Evolutionary conservation across 2,888 invertebrate genomes (phyloP), one percentile per base, ranked within the genome.

Genomic region (Octonoba sinensis): DNA sequence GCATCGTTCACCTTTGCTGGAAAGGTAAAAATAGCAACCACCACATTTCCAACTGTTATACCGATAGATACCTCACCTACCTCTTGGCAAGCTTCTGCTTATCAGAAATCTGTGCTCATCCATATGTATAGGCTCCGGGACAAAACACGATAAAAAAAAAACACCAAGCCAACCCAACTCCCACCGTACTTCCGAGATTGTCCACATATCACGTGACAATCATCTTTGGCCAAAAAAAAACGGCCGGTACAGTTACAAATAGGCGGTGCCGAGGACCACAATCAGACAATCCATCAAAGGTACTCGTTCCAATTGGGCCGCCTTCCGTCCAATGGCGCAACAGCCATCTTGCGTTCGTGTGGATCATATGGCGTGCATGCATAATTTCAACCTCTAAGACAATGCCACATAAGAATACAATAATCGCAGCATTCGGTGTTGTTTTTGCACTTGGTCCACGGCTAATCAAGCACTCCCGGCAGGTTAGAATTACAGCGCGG

Each of bases 341-440:
- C 54, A 11, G n/a, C n/a, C 62, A 46, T 72, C 62, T 64, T 64
- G 36, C 20, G 36, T 46, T 16, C 54, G 27, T 54, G 54, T 77
- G 59, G 65, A 47, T 65, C 44, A 44, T 4, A 36, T 65, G 57
- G 65, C 71, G 78, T 72, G 78, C 79, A 64, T 64, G 79, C 67
- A 69, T 73, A 73, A 73, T 54, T 24, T 66, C 46, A 65, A 36
- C 20, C 18, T 36, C 72, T 51, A 81, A 73, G 64, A 81, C 79
- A 81, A 81, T 81, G 69, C 67, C 73, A 57, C 79, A 81, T 81
- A 79, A 72, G 66, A 72, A 79, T 72, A 79, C 72, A 79, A 79
- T 79, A 73, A 73, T 60, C 60, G 69, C 75, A n/a, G 51, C 60
- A 18, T 54, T 60, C 60, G 62, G 56, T 74, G 72, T 66, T 51